Base-by-base conservation (phyloP, 2,113 vertebrate species). In the Psilopsiagon aymara region DNA sequence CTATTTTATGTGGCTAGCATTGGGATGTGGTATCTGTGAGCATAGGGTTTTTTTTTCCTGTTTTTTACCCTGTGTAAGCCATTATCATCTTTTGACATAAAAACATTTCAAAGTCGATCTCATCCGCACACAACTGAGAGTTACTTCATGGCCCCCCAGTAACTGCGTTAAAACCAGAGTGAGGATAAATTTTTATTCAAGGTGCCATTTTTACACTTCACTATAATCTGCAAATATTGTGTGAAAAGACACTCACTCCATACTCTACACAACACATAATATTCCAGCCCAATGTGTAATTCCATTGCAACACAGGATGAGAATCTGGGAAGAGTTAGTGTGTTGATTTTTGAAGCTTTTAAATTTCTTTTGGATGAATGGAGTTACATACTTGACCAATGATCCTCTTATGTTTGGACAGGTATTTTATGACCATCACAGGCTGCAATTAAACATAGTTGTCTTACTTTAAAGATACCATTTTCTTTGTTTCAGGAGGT, bases 401-500 rank as follows among this genome's bases (percentile, higher is more conserved):
- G 53, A 33, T 60, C 79, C 94, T 70, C 79, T 94, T 94, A 88
- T 55, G 52, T 82, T 94, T 89, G 89, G 68, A 86, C 86, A 95
- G 75, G 82, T 96, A 81, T 81, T 84, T 39, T 68, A 51, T 79
- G 66, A 64, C 77, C 43, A 25, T 75, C 47, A 59, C 6, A 78
- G 64, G 47, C 80, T 86, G 64, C 86, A 86, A 94, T 95, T 84
- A 93, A 64, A 35, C 39, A 60, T 60, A 88, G 69, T 20, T 88
- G n/a, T 83, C 53, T 88, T 17, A 37, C 39, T 87, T 51, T 67
- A 89, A 66, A 92, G 41, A 74, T 85, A 77, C 20, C 0, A 1
- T 76, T 80, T 90, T 47, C 82, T 94, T 96, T 92, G 64, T 93
- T 96, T 88, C 68, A 55, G 68, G 77, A 90, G 51, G 60, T 86